Evolutionary conservation across 2,113 vertebrate species (phyloP).

Genomic region (Leptocoma aspasia): DNA sequence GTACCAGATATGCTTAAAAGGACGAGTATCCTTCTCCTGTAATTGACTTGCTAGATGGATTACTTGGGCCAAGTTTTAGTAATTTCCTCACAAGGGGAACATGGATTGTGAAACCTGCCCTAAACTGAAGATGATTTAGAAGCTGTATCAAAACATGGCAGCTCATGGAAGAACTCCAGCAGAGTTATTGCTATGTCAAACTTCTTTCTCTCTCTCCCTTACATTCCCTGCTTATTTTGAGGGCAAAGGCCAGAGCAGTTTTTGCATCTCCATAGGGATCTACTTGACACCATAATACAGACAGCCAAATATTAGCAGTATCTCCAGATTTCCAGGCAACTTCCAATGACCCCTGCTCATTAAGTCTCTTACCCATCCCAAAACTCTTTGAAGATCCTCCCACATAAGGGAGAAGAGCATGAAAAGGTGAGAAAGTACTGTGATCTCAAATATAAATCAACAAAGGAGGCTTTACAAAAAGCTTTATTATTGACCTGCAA

Average conservation of each 20-base stretch:
- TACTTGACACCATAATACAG: background rate
- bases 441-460: background rate
- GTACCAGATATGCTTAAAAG: background rate
- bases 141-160: background rate
- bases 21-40: background rate
- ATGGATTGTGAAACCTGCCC: background rate
- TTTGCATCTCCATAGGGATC: background rate
- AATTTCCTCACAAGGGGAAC: background rate
- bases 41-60: background rate
- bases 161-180: background rate
- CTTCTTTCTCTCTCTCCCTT: background rate
- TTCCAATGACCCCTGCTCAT: background rate
- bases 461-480: background rate
- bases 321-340: background rate
- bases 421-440: background rate
- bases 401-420: background rate
- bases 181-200: background rate
- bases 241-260: background rate
- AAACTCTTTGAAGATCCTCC: background rate
- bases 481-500: background rate
- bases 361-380: background rate
- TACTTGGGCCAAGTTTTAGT: background rate
- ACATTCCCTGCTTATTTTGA: background rate
- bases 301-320: background rate
- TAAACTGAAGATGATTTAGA: background rate